These are phyloP conservation scores for Heliconius ethilla DNA, from an alignment of 2,888 invertebrate genomes.

Conservation along the genomic window DNA sequence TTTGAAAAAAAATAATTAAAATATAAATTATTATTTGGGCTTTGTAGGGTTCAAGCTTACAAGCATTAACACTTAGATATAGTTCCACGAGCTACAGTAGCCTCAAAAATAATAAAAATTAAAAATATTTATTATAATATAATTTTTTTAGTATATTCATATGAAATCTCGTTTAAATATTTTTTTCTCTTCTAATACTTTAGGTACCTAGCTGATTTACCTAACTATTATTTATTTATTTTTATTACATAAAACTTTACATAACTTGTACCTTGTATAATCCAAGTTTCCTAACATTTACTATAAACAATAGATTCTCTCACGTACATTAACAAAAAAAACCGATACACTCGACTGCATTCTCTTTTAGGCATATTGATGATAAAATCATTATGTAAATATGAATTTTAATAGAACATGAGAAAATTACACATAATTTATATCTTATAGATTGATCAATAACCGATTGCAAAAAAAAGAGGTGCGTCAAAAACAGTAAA, in stretches of 20 bases:
- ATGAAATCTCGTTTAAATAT: background rate
- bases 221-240: background rate
- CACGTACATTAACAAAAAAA: constrained; percentile 20
- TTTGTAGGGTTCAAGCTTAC: too few relatives aligned
- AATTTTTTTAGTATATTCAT: background rate
- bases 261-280: background rate
- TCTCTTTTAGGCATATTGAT: constrained; percentile 4
- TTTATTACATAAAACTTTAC: background rate
- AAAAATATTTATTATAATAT: too few relatives aligned
- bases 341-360: constrained; percentile 4
- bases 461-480: background rate
- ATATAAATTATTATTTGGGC: too few relatives aligned
- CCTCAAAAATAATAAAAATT: too few relatives aligned
- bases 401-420: background rate
- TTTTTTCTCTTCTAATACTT: background rate
- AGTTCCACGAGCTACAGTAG: too few relatives aligned
- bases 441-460: background rate
- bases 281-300: background rate
- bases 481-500: constrained; percentile 14
- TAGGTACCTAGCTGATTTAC: background rate
- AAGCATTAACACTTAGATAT: too few relatives aligned
- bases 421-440: constrained; percentile 2
- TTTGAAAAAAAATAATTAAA: too few relatives aligned
- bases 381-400: constrained; percentile 23
- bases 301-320: constrained; percentile 24